Conservation (phyloP, 2,797 vertebrate genomes). For the Spheniscus humboldti region DNA sequence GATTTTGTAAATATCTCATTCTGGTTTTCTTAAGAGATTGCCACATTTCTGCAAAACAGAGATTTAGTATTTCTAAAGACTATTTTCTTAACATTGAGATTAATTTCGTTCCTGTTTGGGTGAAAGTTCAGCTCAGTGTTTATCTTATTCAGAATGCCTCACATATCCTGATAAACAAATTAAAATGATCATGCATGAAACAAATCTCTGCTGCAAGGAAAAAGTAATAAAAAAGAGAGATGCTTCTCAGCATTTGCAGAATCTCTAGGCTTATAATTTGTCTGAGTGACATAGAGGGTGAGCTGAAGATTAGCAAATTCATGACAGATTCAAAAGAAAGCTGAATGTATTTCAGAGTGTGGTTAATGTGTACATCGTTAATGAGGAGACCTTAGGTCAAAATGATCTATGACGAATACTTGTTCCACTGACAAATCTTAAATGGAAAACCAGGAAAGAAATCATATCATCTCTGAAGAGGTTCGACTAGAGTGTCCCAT, state of each 20-base stretch:
- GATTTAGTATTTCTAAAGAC: not conserved
- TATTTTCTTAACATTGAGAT: not conserved
- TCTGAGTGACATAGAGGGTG: not conserved
- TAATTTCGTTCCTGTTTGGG: not conserved
- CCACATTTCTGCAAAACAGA: not conserved
- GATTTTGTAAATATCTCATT: not conserved
- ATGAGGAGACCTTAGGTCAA: conserved; percentile 16
- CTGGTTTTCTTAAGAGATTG: not conserved
- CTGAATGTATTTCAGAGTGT: not conserved
- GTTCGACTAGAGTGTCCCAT: not conserved
- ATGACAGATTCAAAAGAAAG: conserved; percentile 9
- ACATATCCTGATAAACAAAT: conserved; percentile 21
- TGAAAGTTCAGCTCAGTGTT: conserved; percentile 20
- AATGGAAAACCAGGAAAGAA: conserved; percentile 24
- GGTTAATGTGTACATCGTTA: not conserved
- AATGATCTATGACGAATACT: not conserved
- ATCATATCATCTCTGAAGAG: conserved; percentile 24
- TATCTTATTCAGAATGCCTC: conserved; percentile 31
- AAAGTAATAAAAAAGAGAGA: conserved; percentile 11
- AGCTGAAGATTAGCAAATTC: conserved; percentile 1
- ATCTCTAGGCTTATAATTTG: conserved; percentile 28
- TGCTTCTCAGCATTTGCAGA: not conserved
- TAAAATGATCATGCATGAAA: conserved; percentile 11
- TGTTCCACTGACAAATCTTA: conserved; percentile 9
- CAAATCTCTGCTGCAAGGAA: conserved; percentile 11